These are phyloP conservation scores for Eupleurogrammus muticus DNA, from an alignment of 2,797 vertebrate species.

Conservation along the genomic window DNA sequence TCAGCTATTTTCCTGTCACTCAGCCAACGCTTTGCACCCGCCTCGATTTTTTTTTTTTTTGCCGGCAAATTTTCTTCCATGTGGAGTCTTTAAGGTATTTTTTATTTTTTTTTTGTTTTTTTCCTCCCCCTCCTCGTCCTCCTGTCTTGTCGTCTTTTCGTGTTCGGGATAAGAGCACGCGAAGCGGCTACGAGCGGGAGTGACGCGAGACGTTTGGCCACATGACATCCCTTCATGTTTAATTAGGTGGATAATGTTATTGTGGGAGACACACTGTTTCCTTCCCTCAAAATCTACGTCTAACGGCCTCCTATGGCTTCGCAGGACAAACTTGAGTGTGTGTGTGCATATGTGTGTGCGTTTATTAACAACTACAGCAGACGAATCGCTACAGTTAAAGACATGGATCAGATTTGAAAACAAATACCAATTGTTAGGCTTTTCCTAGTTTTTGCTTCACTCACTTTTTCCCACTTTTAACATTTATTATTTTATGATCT, in stretches of 20 bases:
- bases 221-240: slow-evolving; percentile 44
- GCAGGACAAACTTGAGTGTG: neutral
- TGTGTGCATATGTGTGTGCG: too few relatives aligned
- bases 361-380: slow-evolving; percentile 10
- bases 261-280: slow-evolving; percentile 22
- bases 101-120: slow-evolving; percentile 31
- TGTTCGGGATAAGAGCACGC: slow-evolving; percentile 5
- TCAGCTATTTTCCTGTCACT: slow-evolving; percentile 67
- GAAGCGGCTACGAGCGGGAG: slow-evolving; percentile 7
- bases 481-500: too few relatives aligned
- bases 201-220: slow-evolving; percentile 34
- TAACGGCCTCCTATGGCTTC: neutral
- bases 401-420: slow-evolving; percentile 1
- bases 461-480: too few relatives aligned
- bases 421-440: neutral
- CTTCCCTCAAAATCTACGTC: slow-evolving; percentile 10
- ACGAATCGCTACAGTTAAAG: neutral
- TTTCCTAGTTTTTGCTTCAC: neutral
- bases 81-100: slow-evolving; percentile 42
- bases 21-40: slow-evolving; percentile 69
- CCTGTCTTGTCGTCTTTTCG: slow-evolving; percentile 28
- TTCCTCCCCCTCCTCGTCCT: slow-evolving; percentile 1
- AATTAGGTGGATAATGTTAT: slow-evolving; percentile 34
- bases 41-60: slow-evolving; percentile 73
- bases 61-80: slow-evolving; percentile 63